phyloP scores from a whole-genome alignment of 2,888 invertebrate species.

The Meganola albula region DNA sequence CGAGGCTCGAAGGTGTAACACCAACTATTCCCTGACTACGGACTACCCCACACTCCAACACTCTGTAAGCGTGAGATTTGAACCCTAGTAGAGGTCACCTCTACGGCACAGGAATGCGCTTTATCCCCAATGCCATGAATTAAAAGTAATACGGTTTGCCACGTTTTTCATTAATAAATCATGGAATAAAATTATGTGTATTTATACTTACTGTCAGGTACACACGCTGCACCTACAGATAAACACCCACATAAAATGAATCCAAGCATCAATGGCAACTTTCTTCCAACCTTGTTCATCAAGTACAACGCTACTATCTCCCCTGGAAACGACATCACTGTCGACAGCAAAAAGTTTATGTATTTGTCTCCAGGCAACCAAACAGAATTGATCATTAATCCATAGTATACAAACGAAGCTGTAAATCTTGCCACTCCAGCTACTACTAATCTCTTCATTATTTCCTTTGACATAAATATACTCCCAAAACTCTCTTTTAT shows the following conservation, averaged over 20 bases:
- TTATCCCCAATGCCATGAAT: too few relatives aligned
- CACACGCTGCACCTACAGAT: constrained; percentile 42
- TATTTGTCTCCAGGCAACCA: constrained; percentile 55
- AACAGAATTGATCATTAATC: constrained; percentile 53
- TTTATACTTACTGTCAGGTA: constrained; percentile 48
- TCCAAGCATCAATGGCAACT: constrained; percentile 45
- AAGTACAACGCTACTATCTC: constrained; percentile 47
- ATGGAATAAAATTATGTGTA: too few relatives aligned
- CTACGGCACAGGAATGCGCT: too few relatives aligned
- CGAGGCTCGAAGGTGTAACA: too few relatives aligned
- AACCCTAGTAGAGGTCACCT: too few relatives aligned
- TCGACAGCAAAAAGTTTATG: constrained; percentile 48
- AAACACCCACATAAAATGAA: constrained; percentile 43
- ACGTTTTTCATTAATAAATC: too few relatives aligned
- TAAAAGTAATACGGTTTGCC: too few relatives aligned
- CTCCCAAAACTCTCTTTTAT: constrained; percentile 38
- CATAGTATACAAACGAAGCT: constrained; percentile 52
- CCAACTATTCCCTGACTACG: too few relatives aligned
- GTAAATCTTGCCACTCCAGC: constrained; percentile 42
- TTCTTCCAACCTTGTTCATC: constrained; percentile 55
- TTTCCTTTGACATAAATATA: constrained; percentile 43
- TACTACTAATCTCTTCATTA: constrained; percentile 41
- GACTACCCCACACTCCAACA: too few relatives aligned
- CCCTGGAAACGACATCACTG: constrained; percentile 56
- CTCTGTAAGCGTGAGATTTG: too few relatives aligned